Evolutionary conservation across 2,797 vertebrate species (phyloP), one percentile per base, ranked within the genome.

Genomic region (Chelon auratus): DNA sequence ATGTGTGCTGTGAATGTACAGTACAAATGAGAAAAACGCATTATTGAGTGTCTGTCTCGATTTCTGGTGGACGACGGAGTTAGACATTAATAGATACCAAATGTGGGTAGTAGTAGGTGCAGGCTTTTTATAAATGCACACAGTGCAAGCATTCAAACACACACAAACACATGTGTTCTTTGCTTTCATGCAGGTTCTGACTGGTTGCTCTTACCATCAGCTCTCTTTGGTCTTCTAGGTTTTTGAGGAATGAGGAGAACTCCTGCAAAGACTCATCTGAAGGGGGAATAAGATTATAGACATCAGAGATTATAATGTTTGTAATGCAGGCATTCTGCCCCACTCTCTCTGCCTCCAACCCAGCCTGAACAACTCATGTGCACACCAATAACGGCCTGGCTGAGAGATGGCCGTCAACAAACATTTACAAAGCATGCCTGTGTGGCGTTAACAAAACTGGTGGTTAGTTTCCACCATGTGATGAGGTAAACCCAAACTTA

Each of bases 181-280:
- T 36, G 22, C 33, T 77, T 72, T 69, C 15, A 64, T 67, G 62
- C 80, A 79, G 72, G 86, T 84, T 80, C 42, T 59, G 48, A 89
- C 76, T 78, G 66, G 70, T 70, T 63, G 43, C 72, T 91, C 96
- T 97, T 87, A 99, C 98, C 97, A 99, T 96, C 70, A 99, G 93
- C 88, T 99, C 97, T 89, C 97, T 96, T 93, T 99, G 97, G 22
- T 99, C 98, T 93, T 99, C 98, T 55, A 99, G 90, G 77, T 97
- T 98, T 93, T 92, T 97, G 80, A 99, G 91, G 77, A 99, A 99
- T 86, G 93, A 91, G 36, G 98, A 97, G 85, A 99, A 99, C 80
- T 99, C 97, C 20, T 95, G 96, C 75, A 99, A 93, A 22, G 98
- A 99, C 5, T 97, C 97, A 94, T 99, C 98, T 99, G 90, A 85